These are phyloP conservation scores for Lycorma delicatula DNA, from an alignment of 1,140 invertebrate species.

Conservation along the genomic window DNA sequence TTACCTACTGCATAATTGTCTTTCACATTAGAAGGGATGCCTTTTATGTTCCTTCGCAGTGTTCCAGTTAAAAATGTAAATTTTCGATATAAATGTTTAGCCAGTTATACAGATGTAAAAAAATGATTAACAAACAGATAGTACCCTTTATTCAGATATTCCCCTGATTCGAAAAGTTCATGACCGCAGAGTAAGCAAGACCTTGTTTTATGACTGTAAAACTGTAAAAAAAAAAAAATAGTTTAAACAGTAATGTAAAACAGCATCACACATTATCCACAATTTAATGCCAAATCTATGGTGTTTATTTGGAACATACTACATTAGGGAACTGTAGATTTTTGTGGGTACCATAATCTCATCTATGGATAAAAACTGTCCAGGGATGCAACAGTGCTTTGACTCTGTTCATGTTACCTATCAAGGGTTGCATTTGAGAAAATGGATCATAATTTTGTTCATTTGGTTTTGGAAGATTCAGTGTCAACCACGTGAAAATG, in stretches of 20 bases:
- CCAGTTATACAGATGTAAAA: slow-evolving; percentile 19
- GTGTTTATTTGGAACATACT: slow-evolving; percentile 7
- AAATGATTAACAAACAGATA: slow-evolving; percentile 11
- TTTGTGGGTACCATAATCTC: slow-evolving; percentile 1
- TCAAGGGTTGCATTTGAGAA: neutral
- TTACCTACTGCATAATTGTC: slow-evolving; percentile 9
- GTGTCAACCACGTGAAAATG: slow-evolving; percentile 4
- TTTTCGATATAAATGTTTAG: slow-evolving; percentile 18
- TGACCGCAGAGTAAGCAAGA: neutral
- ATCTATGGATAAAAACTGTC: neutral
- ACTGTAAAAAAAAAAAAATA: neutral
- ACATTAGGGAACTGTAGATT: neutral
- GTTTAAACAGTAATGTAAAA: neutral
- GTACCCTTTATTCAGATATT: slow-evolving; percentile 6
- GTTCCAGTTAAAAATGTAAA: slow-evolving; percentile 17
- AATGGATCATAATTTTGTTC: slow-evolving; percentile 1
- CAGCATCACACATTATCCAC: slow-evolving; percentile 1
- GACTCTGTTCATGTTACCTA: slow-evolving; percentile 1
- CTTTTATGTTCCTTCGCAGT: slow-evolving; percentile 19
- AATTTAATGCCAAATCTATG: slow-evolving; percentile 3
- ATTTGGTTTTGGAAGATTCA: neutral
- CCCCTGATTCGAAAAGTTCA: neutral
- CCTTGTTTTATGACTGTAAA: neutral
- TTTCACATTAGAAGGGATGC: slow-evolving; percentile 13
- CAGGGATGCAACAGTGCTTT: neutral